phyloP scores from a whole-genome alignment of 1,140 invertebrate genomes.

The Tribolium madens region DNA sequence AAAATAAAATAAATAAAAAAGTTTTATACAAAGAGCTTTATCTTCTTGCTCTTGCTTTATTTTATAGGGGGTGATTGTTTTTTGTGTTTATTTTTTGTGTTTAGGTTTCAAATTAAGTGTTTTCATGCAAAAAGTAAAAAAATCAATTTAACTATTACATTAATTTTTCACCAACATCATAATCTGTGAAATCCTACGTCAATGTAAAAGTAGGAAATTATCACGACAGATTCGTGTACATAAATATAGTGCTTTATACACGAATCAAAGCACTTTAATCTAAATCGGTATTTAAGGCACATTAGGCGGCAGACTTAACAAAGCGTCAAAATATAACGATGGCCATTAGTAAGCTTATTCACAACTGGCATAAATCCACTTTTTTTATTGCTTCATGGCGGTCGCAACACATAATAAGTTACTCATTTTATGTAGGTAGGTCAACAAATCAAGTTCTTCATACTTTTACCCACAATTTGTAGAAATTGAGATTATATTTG shows the following conservation, averaged over 20 bases:
- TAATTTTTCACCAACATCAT: background rate
- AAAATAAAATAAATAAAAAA: too few relatives aligned
- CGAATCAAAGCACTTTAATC: slow-evolving; percentile 27
- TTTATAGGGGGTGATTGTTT: too few relatives aligned
- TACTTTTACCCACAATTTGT: background rate
- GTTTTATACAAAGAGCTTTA: too few relatives aligned
- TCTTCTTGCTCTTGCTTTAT: too few relatives aligned
- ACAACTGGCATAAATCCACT: slow-evolving; percentile 30
- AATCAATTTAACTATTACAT: too few relatives aligned
- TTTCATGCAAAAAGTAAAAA: too few relatives aligned
- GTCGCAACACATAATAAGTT: slow-evolving; percentile 35
- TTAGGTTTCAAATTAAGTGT: too few relatives aligned
- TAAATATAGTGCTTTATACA: slow-evolving; percentile 4
- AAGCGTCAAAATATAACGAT: slow-evolving; percentile 40
- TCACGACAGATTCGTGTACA: background rate
- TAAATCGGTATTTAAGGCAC: slow-evolving; percentile 41
- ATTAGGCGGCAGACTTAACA: slow-evolving; percentile 21
- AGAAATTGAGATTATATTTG: too few relatives aligned
- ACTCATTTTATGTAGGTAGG: slow-evolving; percentile 23
- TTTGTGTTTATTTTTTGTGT: too few relatives aligned
- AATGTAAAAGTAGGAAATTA: background rate
- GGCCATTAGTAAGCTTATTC: slow-evolving; percentile 28
- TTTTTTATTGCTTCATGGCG: slow-evolving; percentile 20
- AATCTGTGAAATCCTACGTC: background rate
- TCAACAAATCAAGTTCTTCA: background rate